These are phyloP conservation scores for Chrysodeixis includens DNA, from an alignment of 2,888 invertebrate species.

Conservation along the genomic window DNA sequence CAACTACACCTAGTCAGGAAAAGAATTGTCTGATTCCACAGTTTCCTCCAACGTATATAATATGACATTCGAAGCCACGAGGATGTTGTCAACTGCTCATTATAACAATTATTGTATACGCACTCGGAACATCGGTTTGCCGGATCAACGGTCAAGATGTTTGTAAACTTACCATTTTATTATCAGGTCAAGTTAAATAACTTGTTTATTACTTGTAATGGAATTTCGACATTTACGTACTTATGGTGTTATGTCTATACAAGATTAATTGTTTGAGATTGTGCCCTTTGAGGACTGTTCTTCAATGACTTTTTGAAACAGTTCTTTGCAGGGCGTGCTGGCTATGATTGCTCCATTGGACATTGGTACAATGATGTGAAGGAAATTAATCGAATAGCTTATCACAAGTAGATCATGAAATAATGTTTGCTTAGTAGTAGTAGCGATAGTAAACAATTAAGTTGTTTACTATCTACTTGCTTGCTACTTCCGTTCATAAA, in stretches of 20 bases:
- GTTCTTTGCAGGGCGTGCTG: too few species aligned
- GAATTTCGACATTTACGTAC: neutral
- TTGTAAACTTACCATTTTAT: conserved; percentile 7
- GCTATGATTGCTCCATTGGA: too few species aligned
- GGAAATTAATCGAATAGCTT: too few species aligned
- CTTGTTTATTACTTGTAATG: conserved; percentile 4
- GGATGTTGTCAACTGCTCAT: conserved; percentile 55
- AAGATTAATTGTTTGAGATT: neutral
- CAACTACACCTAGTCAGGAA: neutral
- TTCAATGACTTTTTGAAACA: too few species aligned
- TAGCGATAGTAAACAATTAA: too few species aligned
- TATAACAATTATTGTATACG: conserved; percentile 17
- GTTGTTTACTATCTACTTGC: too few species aligned
- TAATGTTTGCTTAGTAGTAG: too few species aligned
- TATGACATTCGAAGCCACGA: neutral
- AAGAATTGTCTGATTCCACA: neutral
- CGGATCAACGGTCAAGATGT: conserved; percentile 8
- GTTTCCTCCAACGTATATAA: neutral
- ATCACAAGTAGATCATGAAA: too few species aligned
- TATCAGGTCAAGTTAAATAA: conserved; percentile 6
- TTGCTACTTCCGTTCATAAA: too few species aligned
- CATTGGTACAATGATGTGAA: too few species aligned
- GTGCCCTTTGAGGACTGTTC: neutral
- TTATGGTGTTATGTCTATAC: neutral
- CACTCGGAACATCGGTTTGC: neutral